Percentiles rank a stretch among this genome's conserved stretches.
Conservation (phyloP, 2,888 invertebrate species). For the Oscheius myriophilus region DNA sequence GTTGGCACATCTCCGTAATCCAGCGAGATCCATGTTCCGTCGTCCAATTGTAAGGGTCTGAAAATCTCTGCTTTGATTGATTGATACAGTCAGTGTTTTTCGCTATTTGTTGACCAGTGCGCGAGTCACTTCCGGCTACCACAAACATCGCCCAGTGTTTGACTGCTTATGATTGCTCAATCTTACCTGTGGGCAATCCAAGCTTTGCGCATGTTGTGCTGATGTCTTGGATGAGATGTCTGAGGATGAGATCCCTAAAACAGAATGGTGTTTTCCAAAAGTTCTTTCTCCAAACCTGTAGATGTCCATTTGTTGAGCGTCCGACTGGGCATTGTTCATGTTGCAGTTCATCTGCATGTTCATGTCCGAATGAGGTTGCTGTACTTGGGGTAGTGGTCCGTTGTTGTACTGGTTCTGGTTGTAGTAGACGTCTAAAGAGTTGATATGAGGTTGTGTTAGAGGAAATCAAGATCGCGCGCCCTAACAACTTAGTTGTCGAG, state of each 20-base stretch:
- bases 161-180: conserved; percentile 1
- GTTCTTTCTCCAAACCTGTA: conserved; percentile 36
- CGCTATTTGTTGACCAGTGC: conserved; percentile 4
- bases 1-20: conserved; percentile 67
- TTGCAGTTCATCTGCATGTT: conserved; percentile 29
- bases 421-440: conserved; percentile 12
- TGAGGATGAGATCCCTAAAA: conserved; percentile 65
- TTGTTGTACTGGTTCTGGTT: background rate
- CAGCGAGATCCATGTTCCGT: conserved; percentile 59
- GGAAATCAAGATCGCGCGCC: background rate
- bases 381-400: background rate
- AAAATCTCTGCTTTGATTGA: conserved; percentile 8
- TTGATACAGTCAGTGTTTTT: conserved; percentile 8
- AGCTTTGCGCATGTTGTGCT: conserved; percentile 66
- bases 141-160: conserved; percentile 10
- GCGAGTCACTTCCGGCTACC: conserved; percentile 29
- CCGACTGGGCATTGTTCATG: conserved; percentile 27
- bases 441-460: background rate
- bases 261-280: background rate
- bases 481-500: conserved; percentile 3
- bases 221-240: conserved; percentile 70
- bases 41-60: conserved; percentile 62
- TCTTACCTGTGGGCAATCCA: conserved; percentile 56
- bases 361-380: conserved; percentile 13
- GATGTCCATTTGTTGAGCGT: conserved; percentile 60